These are phyloP conservation scores for Microctonus brassicae DNA, from an alignment of 2,888 invertebrate species.

Conservation along the genomic window DNA sequence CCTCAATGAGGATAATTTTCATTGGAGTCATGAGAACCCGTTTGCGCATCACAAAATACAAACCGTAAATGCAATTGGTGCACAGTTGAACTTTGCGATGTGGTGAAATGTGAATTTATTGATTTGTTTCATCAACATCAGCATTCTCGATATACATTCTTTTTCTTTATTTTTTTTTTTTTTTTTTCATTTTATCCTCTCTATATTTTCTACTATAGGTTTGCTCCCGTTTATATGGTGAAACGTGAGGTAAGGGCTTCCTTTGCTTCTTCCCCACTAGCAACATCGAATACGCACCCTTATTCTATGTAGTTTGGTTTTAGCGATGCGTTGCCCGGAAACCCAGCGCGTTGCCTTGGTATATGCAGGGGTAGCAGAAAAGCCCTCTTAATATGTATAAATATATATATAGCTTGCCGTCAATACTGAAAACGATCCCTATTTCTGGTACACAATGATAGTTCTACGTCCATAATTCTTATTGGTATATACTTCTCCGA, in stretches of 20 bases:
- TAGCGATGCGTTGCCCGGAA: constrained; percentile 36
- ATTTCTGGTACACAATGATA: constrained; percentile 35
- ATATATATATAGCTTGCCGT: background rate
- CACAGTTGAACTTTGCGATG: background rate
- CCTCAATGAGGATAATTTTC: constrained; percentile 60
- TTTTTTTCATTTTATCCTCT: background rate
- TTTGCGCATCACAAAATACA: constrained; percentile 15
- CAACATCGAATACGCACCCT: constrained; percentile 37
- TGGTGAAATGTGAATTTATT: constrained; percentile 51
- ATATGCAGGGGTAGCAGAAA: constrained; percentile 24
- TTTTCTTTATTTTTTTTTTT: background rate
- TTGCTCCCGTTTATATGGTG: constrained; percentile 34
- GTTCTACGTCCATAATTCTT: constrained; percentile 49
- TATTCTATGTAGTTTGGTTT: constrained; percentile 24
- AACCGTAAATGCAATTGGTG: background rate
- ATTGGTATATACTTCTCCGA: constrained; percentile 52
- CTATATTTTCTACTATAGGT: background rate
- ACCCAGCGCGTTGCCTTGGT: constrained; percentile 18
- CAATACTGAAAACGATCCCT: constrained; percentile 8
- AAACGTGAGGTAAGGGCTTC: constrained; percentile 64
- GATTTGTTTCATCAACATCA: constrained; percentile 61
- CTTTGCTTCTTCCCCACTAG: constrained; percentile 35
- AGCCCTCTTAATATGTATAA: constrained; percentile 21
- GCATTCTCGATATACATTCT: constrained; percentile 13
- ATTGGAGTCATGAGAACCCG: constrained; percentile 51